Percentiles rank a stretch among this genome's conserved stretches.
Conservation (phyloP, 2,888 invertebrate species). For the Alloscopus bannaensis region DNA sequence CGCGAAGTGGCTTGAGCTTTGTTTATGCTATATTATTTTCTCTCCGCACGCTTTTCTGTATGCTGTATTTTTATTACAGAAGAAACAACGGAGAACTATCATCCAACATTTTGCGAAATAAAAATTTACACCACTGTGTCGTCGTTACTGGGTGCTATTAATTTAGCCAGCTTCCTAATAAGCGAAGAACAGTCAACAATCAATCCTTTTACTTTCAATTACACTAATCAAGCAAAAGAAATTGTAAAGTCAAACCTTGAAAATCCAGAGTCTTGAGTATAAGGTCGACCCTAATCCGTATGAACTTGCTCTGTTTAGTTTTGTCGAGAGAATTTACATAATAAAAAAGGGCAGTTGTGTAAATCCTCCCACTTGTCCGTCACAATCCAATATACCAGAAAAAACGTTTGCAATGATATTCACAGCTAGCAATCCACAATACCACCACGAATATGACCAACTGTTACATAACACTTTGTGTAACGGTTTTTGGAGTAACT, state of each 20-base stretch:
- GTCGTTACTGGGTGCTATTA: no score
- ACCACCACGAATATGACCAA: not conserved
- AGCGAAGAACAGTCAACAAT: no score
- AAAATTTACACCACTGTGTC: no score
- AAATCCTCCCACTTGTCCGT: constrained; percentile 51
- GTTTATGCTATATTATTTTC: no score
- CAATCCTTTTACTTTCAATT: no score
- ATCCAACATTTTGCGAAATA: not conserved
- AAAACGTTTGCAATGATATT: not conserved
- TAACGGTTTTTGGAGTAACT: not conserved
- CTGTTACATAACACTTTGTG: no score
- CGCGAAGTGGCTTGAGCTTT: no score
- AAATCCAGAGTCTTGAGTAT: constrained; percentile 28
- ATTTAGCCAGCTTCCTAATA: not conserved
- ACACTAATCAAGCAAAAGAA: no score
- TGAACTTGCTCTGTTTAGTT: constrained; percentile 1
- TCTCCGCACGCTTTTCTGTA: no score
- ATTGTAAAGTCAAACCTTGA: constrained; percentile 56
- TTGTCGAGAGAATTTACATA: constrained; percentile 1
- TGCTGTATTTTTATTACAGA: no score
- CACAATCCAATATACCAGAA: not conserved
- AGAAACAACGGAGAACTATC: no score
- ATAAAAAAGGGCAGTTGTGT: not conserved
- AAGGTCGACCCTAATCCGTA: not conserved
- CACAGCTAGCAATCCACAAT: not conserved